Evolutionary conservation across 2,888 invertebrate species (phyloP), one percentile per base, ranked within the genome.

Genomic region (Spatulosminthurus flaviceps): DNA sequence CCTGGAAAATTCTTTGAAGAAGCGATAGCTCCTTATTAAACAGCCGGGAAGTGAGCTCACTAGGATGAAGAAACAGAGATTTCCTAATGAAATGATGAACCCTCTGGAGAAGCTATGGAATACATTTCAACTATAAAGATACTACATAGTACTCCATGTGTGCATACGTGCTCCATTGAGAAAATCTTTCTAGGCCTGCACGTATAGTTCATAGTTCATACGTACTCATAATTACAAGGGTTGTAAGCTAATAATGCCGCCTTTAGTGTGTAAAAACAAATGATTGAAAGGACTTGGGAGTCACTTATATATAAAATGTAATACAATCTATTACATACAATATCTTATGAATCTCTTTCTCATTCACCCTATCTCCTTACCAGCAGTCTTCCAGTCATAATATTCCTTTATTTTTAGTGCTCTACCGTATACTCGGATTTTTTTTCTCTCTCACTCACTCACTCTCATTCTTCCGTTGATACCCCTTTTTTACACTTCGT

Each of bases 151-250:
- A n/a, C n/a, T n/a, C n/a, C n/a, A 13, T 51, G 24, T 1, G 29
- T 29, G 51, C 72, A 51, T 43, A 51, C 51, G 51, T 26, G 28
- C 51, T 72, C 51, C 72, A 72, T 72, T 72, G 26, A 72, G 72
- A 72, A 72, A 42, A 43, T n/a, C 29, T 72, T 42, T n/a, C 51
- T 19, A 72, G 42, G 51, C 72, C 72, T 72, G 51, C 72, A 21
- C 34, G 24, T 13, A n/a, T n/a, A 71, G 72, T 72, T 72, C 72
- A 72, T 42, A 72, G 72, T 72, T 72, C 72, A 72, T 72, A 72
- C 26, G 51, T 42, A 72, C n/a, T 72, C 72, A 51, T 51, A 72
- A 51, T 72, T 51, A 43, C 43, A 26, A 51, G 72, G 72, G 72
- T 26, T 26, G 51, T 43, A 72, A 51, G 24, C 72, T 72, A 72